Base-by-base conservation (phyloP, 2,797 vertebrate genomes). In the Somateria mollissima region DNA sequence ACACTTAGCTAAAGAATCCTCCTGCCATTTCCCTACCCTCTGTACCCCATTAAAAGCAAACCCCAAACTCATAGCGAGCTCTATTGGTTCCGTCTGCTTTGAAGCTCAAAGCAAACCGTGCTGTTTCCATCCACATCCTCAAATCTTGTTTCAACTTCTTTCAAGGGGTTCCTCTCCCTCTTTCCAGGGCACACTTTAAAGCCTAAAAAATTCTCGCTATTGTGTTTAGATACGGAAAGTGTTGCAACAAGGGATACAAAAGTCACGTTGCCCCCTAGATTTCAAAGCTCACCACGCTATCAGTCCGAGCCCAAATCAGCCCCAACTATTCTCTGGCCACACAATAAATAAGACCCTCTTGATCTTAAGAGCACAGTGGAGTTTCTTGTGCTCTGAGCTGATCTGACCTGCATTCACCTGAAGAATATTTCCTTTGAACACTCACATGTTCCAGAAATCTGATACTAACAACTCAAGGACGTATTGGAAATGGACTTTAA, bases 111-210 rank as follows among this genome's bases (percentile, higher is more conserved):
- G 36, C 16, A 76, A 87, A 51, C 0, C 6, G 7, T 34, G 39
- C 15, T 43, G 28, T 41, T 76, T 66, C 53, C 65, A 76, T 7
- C 18, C 65, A 81, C 70, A 89, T 53, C 60, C 32, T 67, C 25
- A 32, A 34, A 64, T 51, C 22, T 36, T 56, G 37, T 69, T 79
- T 67, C 72, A 58, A 67, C 39, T 64, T 67, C 43, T 84, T 49
- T 2, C 0, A 24, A 2, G 37, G 18, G 11, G 30, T 32, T 37
- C 11, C 14, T 21, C 60, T 54, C 1, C 14, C 39, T 67, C n/a
- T 8, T 34, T 69, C 43, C 32, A 6, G 10, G 21, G 21, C 37
- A 32, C 6, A 8, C 72, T 84, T 69, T 43, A 77, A 90, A 77
- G 24, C 24, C 56, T 21, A 70, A 53, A 45, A 60, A 92, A 74